These are phyloP conservation scores for Pachliopta kotzebuea DNA, from an alignment of 2,888 invertebrate species.

Conservation along the genomic window DNA sequence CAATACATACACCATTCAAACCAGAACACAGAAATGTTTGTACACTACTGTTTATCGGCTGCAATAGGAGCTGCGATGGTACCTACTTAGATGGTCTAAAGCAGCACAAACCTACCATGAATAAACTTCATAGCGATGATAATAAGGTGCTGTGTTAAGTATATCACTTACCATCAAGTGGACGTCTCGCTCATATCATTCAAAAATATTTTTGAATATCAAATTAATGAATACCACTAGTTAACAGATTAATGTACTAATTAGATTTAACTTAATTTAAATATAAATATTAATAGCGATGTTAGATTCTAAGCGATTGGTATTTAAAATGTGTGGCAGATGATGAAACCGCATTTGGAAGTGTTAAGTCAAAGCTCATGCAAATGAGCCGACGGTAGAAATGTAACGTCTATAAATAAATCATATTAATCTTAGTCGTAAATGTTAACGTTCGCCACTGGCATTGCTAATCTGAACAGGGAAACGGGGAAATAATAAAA, in stretches of 20 bases:
- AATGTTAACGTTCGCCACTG: conserved; percentile 20
- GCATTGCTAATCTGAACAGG: conserved; percentile 8
- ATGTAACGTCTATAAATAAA: conserved; percentile 24
- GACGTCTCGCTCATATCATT: too few relatives aligned
- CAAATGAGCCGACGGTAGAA: conserved; percentile 17
- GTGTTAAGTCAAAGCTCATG: conserved; percentile 21
- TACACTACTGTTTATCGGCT: too few relatives aligned
- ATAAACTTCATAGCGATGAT: too few relatives aligned
- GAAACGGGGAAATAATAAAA: conserved; percentile 13
- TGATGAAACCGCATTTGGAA: conserved; percentile 19
- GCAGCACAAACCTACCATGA: too few relatives aligned
- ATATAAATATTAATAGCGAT: conserved; percentile 13
- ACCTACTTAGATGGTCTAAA: too few relatives aligned
- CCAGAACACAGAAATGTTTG: too few relatives aligned
- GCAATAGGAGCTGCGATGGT: too few relatives aligned
- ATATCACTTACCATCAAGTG: too few relatives aligned
- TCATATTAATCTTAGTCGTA: conserved; percentile 27
- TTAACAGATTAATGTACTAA: conserved; percentile 14
- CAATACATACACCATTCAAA: too few relatives aligned
- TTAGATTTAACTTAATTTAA: conserved; percentile 16
- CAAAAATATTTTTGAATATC: too few relatives aligned
- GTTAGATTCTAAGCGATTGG: conserved; percentile 15
- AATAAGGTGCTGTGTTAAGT: too few relatives aligned
- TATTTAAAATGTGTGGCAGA: conserved; percentile 1
- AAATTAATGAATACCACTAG: background rate